phyloP scores from a whole-genome alignment of 2,888 invertebrate genomes.

The Agonopterix subpropinquella region DNA sequence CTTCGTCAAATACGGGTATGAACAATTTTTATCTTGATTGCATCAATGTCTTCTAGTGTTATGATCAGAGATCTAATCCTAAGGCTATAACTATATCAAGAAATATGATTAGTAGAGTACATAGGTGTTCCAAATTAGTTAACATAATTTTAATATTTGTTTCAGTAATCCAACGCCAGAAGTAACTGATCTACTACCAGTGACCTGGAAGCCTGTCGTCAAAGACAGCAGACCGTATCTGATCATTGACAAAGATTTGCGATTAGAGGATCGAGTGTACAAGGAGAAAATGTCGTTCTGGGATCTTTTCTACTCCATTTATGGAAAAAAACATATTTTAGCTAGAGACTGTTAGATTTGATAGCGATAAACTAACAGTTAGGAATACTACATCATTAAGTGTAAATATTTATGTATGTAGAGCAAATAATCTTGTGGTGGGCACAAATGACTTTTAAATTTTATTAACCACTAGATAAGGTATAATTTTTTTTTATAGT shows the following conservation, averaged over 20 bases:
- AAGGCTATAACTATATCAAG: no score
- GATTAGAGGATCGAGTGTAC: slow-evolving; percentile 5
- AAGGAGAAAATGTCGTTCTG: slow-evolving; percentile 15
- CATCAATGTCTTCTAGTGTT: no score
- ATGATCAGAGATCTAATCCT: no score
- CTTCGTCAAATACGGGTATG: slow-evolving; percentile 11
- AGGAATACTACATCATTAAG: no score
- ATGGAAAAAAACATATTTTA: not conserved
- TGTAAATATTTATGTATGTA: no score
- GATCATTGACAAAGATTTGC: slow-evolving; percentile 10
- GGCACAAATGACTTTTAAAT: no score
- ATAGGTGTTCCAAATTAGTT: no score
- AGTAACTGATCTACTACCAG: slow-evolving; percentile 8
- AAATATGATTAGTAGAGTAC: no score
- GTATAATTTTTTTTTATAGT: no score
- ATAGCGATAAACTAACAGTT: no score
- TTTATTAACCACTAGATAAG: no score
- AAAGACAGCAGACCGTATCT: slow-evolving; percentile 9
- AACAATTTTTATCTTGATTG: not conserved
- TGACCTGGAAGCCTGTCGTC: slow-evolving; percentile 12
- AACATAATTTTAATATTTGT: not conserved
- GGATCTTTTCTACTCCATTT: slow-evolving; percentile 12
- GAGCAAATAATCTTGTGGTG: no score
- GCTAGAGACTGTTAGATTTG: not conserved
- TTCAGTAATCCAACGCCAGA: slow-evolving; percentile 15